A percentile compares a stretch with the other conserved stretches of the same genome.
Evolutionary conservation across 2,888 invertebrate genomes (phyloP).

Genomic region (Acrocyrtus sp.): DNA sequence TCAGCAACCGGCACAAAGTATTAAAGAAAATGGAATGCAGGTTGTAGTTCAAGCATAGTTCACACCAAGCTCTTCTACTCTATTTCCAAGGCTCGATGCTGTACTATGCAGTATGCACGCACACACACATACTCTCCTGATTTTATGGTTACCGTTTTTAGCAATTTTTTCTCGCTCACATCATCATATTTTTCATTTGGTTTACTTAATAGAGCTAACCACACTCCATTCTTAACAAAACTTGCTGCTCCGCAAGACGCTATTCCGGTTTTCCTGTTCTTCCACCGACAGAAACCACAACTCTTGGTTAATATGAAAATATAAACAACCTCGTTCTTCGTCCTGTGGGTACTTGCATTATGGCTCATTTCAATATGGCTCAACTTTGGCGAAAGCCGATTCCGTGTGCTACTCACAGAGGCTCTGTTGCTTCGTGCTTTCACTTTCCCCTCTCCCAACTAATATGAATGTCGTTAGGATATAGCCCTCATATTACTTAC

Average conservation of each 20-base stretch:
- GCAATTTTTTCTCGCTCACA: background rate
- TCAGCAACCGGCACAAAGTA: too few relatives aligned
- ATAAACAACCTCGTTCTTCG: constrained; percentile 46
- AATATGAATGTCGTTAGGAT: background rate
- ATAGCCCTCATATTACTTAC: background rate
- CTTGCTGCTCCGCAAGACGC: constrained; percentile 20
- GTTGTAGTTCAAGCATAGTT: too few relatives aligned
- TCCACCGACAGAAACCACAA: constrained; percentile 45
- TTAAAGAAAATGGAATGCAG: too few relatives aligned
- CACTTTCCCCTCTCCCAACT: background rate
- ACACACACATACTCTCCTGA: too few relatives aligned
- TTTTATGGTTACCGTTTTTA: background rate
- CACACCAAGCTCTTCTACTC: too few relatives aligned
- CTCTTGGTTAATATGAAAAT: constrained; percentile 48
- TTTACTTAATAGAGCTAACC: background rate
- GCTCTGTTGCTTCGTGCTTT: background rate
- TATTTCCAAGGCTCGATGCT: too few relatives aligned
- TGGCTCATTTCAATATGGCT: background rate
- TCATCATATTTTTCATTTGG: background rate
- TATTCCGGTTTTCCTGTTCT: constrained; percentile 30
- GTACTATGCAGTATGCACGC: too few relatives aligned
- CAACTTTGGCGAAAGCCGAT: background rate
- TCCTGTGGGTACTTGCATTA: background rate
- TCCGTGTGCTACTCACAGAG: background rate
- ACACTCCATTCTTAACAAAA: background rate